Conservation (phyloP, 2,113 vertebrate genomes). For the Cairina moschata region DNA sequence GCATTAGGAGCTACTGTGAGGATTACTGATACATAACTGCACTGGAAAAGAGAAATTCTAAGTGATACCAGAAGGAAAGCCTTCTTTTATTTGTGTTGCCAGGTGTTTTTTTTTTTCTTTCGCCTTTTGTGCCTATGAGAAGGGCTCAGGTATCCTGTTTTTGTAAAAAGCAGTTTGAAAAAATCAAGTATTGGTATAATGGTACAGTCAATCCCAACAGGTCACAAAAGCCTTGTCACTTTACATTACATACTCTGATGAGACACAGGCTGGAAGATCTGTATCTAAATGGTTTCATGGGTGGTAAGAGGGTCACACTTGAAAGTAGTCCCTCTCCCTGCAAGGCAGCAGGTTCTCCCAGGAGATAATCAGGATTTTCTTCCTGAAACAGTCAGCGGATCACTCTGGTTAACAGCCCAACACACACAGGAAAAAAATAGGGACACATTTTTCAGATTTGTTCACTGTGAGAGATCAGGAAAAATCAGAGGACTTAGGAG, state of each 20-base stretch:
- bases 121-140: background rate
- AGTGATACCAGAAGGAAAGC: background rate
- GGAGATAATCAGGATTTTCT: constrained; percentile 28
- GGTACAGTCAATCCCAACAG: background rate
- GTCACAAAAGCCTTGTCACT: constrained; percentile 27
- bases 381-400: background rate
- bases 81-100: background rate
- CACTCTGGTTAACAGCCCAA: background rate
- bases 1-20: background rate
- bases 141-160: background rate
- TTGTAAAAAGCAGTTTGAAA: background rate
- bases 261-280: background rate
- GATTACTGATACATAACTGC: background rate
- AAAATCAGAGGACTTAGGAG: background rate
- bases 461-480: background rate
- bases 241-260: background rate
- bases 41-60: background rate
- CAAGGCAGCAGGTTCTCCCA: background rate
- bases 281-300: constrained; percentile 34
- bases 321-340: constrained; percentile 1
- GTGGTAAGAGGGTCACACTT: constrained; percentile 1
- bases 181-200: background rate
- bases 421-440: background rate
- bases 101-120: background rate
- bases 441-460: background rate